Evolutionary conservation across 2,113 vertebrate genomes (phyloP).

Genomic region (pig (Sus scrofa)): T2T-Sscrofa CM000820.6:20923001-20923500

Average conservation of each 20-base stretch:
- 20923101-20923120: neutral
- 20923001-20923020: neutral
- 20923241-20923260: neutral
- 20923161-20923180: neutral
- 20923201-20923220: neutral
- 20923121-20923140: neutral
- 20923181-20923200: neutral
- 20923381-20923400: neutral
- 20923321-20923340: neutral
- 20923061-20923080: neutral
- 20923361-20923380: constrained; percentile 59
- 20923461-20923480: neutral
- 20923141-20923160: neutral
- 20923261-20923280: neutral
- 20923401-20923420: constrained; percentile 50
- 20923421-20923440: constrained; percentile 63
- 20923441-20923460: neutral
- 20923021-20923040: neutral
- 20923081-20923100: neutral
- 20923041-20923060: neutral
- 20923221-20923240: neutral
- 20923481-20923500: constrained; percentile 18
- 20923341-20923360: neutral
- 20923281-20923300: neutral
- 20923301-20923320: constrained; percentile 3